Evolutionary conservation across 2,113 vertebrate genomes (phyloP), one percentile per base, ranked within the genome.

Genomic region (Notothenia coriiceps): DNA sequence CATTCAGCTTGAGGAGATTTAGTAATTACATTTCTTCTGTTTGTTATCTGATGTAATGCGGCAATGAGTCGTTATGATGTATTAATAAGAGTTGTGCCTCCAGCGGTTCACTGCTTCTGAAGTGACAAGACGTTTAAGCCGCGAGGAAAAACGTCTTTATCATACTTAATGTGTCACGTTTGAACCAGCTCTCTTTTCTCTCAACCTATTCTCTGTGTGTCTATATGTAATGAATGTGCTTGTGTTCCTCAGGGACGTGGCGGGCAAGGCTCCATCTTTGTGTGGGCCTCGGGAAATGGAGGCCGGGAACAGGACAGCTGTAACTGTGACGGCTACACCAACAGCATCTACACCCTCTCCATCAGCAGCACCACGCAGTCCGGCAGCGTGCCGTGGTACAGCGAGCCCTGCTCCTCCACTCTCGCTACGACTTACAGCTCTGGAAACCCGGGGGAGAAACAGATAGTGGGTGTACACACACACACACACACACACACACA

Each of bases 311-410:
- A 96, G 4, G 98, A 99, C 96, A 99, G 96, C 95, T 99, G 98
- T 87, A 99, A 99, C 95, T 99, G 98, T 7, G 98, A 99, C 0
- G 98, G 98, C 91, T 99, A 99, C 95, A 99, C 98, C 93, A 99
- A 99, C 95, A 99, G 98, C 94, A 99, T 99, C 91, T 98, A 98
- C 95, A 99, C 98, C 0, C 94, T 99, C 85, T 99, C 98, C 93
- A 99, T 99, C 94, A 99, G 98, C 96, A 99, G 98, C 88, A 97
- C 97, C 93, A 99, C 98, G 0, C 97, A 99, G 94, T 93, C 96
- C 0, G 98, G 98, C 74, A 97, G 95, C 0, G 98, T 99, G 90
- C 98, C 98, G 54, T 99, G 98, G 98, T 99, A 99, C 96, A 99
- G 98, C 7, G 98, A 99, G 93, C 97, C 97, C 90, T 99, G 98